Evolutionary conservation across 2,797 vertebrate genomes (phyloP).

Genomic region (Acanthurus lineatus): DNA sequence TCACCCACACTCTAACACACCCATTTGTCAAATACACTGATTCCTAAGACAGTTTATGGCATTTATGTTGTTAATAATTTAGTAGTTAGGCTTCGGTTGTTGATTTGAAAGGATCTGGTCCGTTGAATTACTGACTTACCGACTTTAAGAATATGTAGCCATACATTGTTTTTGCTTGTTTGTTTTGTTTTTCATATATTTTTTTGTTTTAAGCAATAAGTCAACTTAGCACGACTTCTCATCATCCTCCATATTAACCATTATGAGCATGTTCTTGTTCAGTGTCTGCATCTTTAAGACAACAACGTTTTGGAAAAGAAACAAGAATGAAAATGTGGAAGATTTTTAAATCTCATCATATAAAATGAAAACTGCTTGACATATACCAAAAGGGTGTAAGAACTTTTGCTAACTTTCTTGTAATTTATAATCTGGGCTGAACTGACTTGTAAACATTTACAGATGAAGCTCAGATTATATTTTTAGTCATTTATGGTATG

Average conservation of each 20-base stretch:
- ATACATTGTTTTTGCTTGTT: too few relatives aligned
- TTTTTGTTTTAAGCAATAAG: background rate
- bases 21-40: conserved; percentile 13
- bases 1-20: conserved; percentile 20
- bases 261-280: background rate
- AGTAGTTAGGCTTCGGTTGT: background rate
- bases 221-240: background rate
- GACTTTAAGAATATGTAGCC: too few relatives aligned
- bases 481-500: conserved; percentile 1
- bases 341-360: too few relatives aligned
- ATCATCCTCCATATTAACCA: background rate
- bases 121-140: too few relatives aligned
- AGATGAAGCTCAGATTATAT: background rate
- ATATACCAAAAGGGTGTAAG: too few relatives aligned
- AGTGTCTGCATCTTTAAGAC: background rate
- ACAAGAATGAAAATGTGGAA: too few relatives aligned
- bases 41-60: background rate
- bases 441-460: background rate
- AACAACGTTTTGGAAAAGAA: background rate
- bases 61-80: conserved; percentile 1
- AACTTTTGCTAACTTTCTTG: background rate
- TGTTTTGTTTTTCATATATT: too few relatives aligned
- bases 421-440: conserved; percentile 4
- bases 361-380: background rate
- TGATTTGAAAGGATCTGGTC: background rate